Base-by-base conservation (phyloP, 1,140 invertebrate species). In the Leptestheria dahalacensis region DNA sequence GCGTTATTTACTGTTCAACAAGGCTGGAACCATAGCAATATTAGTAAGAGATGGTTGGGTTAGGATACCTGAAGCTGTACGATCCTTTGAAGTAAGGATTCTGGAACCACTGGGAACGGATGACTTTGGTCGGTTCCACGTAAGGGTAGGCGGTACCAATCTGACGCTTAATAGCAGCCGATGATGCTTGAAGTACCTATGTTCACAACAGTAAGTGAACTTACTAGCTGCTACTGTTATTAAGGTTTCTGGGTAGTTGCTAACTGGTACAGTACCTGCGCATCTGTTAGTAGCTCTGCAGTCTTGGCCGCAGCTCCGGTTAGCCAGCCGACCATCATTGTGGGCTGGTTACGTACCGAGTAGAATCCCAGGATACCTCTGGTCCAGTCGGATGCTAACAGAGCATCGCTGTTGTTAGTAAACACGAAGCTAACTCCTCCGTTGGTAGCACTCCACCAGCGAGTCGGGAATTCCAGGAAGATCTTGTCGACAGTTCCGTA, bases 401-500 rank as follows among this genome's bases (percentile, higher is more conserved):
- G 46, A 41, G 63, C 59, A n/a, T n/a, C n/a, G n/a, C n/a, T n/a
- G n/a, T n/a, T n/a, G n/a, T n/a, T n/a, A n/a, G n/a, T n/a, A n/a
- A n/a, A n/a, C n/a, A n/a, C n/a, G n/a, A 62, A 54, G 46, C 33
- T 48, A 54, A 62, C 61, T 15, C 59, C 61, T 12, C 61, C 61
- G 11, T 48, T 33, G 11, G 26, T 60, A 50, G 15, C 18, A 2
- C 3, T 21, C 79, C 83, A 84, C 67, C 74, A 77, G 15, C 75
- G 71, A 52, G 76, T 63, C 2, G 79, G 77, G 70, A 80, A 87
- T 49, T 80, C 70, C n/a, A 87, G 66, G 64, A 83, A 88, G 55
- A 92, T 79, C 71, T 87, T 87, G 57, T 82, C 80, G 23, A 86
- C 79, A 4, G 77, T 73, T 51, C 78, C 79, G 71, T 82, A 86